A percentile compares a stretch with the other conserved stretches of the same genome.
phyloP scores from a whole-genome alignment of 92 coral and sea anemone genomes.

The Phymanthus crucifer region DNA sequence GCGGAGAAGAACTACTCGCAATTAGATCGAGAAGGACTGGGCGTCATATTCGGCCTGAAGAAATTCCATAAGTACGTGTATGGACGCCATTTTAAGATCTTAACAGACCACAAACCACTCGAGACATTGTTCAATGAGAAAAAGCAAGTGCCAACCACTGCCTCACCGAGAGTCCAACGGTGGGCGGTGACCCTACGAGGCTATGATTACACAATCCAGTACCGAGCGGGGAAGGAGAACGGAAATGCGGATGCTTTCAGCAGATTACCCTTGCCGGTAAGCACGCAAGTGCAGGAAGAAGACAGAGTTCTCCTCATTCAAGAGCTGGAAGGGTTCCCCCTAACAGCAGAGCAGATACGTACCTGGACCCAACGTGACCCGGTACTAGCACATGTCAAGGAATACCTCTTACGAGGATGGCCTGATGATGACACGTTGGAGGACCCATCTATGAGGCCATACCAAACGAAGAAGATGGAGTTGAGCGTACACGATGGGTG shows the following conservation, averaged over 20 bases:
- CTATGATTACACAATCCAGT: slow-evolving; percentile 32
- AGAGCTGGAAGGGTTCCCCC: slow-evolving; percentile 25
- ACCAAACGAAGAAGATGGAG: too few species aligned
- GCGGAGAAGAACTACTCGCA: slow-evolving; percentile 13
- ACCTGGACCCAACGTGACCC: slow-evolving; percentile 41
- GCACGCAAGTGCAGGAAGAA: slow-evolving; percentile 21
- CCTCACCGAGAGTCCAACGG: slow-evolving; percentile 56
- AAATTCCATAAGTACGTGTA: too few species aligned
- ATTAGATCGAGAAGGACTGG: too few species aligned
- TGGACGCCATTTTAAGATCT: too few species aligned
- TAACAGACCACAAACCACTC: too few species aligned
- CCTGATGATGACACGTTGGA: too few species aligned
- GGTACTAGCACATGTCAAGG: slow-evolving; percentile 20
- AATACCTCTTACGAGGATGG: too few species aligned
- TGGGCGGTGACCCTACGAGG: slow-evolving; percentile 54
- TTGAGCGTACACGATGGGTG: too few species aligned
- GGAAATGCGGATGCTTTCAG: slow-evolving; percentile 37
- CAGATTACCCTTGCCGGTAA: slow-evolving; percentile 14
- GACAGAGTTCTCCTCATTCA: slow-evolving; percentile 35
- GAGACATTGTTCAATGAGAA: too few species aligned
- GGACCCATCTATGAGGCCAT: too few species aligned
- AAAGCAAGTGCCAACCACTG: slow-evolving; percentile 12
- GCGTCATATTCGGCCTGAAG: too few species aligned
- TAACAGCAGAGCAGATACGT: slow-evolving; percentile 42
- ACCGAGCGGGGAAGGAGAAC: slow-evolving; percentile 52